These are phyloP conservation scores for Tiaroga cobitis DNA, from an alignment of 2,797 vertebrate genomes.

Conservation along the genomic window DNA sequence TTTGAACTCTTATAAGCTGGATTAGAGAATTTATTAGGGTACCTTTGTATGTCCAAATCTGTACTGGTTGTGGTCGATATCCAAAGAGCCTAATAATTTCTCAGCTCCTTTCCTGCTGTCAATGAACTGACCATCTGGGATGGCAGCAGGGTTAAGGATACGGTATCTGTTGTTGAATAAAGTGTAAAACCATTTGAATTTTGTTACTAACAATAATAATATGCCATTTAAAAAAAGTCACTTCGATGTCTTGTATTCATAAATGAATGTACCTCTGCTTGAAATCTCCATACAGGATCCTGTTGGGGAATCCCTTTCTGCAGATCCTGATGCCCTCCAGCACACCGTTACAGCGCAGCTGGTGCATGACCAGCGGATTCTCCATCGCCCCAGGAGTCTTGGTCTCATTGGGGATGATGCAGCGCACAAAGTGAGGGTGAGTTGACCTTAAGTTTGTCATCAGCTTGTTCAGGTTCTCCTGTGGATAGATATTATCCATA, in stretches of 20 bases:
- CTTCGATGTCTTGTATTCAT: background rate
- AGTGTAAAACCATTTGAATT: background rate
- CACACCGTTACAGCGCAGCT: constrained; percentile 84
- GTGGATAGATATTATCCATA: background rate
- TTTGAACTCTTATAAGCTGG: background rate
- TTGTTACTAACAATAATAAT: background rate
- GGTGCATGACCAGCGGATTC: constrained; percentile 90
- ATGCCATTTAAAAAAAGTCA: background rate
- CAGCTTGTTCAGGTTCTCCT: constrained; percentile 86
- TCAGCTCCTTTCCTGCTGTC: constrained; percentile 25
- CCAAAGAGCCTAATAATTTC: constrained; percentile 7
- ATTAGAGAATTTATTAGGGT: background rate
- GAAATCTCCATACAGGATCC: constrained; percentile 83
- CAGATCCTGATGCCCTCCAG: constrained; percentile 85
- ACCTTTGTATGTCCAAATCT: constrained; percentile 9
- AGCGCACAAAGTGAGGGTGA: constrained; percentile 83
- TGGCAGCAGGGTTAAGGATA: constrained; percentile 12
- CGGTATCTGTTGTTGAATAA: constrained; percentile 12
- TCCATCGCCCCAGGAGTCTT: constrained; percentile 83
- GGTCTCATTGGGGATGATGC: constrained; percentile 82
- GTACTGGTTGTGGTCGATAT: background rate
- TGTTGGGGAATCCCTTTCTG: constrained; percentile 84
- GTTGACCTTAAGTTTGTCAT: constrained; percentile 83
- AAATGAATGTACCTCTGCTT: constrained; percentile 73
- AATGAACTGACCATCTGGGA: constrained; percentile 1